Evolutionary conservation across 2,888 invertebrate species (phyloP).

Genomic region (Hyles lineata): DNA sequence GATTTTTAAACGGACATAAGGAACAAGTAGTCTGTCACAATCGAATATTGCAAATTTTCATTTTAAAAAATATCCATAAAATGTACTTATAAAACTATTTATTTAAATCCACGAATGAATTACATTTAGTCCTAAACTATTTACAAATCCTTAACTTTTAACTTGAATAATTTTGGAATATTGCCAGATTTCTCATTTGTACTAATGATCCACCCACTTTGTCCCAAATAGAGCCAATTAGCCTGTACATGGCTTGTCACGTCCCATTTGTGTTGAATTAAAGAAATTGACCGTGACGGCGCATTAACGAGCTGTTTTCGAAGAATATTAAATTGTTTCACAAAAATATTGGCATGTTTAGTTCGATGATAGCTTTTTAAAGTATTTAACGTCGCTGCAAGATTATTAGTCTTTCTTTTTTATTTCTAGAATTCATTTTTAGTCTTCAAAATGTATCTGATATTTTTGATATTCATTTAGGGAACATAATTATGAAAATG

Average conservation of each 20-base stretch:
- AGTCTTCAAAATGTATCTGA: too few relatives aligned
- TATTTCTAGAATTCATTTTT: too few relatives aligned
- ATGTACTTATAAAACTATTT: too few relatives aligned
- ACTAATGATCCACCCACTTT: constrained; percentile 55
- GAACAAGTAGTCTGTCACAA: too few relatives aligned
- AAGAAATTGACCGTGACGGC: constrained; percentile 56
- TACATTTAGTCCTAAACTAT: too few relatives aligned
- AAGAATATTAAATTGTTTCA: constrained; percentile 35
- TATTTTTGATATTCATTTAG: too few relatives aligned
- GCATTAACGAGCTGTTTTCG: constrained; percentile 25
- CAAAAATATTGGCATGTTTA: constrained; percentile 36
- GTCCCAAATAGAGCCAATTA: constrained; percentile 46
- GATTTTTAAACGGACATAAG: too few relatives aligned
- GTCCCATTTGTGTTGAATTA: constrained; percentile 63
- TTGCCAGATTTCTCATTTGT: constrained; percentile 46
- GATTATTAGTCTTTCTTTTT: too few relatives aligned
- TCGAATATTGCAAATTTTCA: too few relatives aligned
- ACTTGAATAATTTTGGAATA: background rate
- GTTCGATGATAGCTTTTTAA: background rate
- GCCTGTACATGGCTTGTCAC: constrained; percentile 59
- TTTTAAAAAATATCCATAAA: too few relatives aligned
- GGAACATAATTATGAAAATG: too few relatives aligned
- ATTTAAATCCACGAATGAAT: too few relatives aligned
- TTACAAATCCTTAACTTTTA: background rate
- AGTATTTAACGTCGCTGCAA: background rate